Percentiles rank a stretch among this genome's conserved stretches.
These are phyloP conservation scores for Panorpa germanica DNA, from an alignment of 2,888 invertebrate genomes.

Conservation along the genomic window DNA sequence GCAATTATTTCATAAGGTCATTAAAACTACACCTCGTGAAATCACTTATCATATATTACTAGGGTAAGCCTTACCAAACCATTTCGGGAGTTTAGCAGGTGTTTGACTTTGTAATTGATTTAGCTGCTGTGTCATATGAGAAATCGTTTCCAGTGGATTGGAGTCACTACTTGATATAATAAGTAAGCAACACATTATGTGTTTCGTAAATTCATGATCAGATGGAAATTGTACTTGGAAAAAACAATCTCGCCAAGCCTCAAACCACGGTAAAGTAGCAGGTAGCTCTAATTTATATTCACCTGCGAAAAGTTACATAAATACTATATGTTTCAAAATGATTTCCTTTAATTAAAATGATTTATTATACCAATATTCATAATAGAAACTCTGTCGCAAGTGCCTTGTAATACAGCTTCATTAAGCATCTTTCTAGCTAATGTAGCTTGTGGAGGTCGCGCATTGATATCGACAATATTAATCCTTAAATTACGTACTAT, in stretches of 20 bases:
- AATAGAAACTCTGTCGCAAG: constrained; percentile 32
- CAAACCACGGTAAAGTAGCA: constrained; percentile 80
- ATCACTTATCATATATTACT: no score
- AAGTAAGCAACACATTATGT: constrained; percentile 67
- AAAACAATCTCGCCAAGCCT: constrained; percentile 85
- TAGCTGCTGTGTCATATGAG: constrained; percentile 59
- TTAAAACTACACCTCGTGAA: no score
- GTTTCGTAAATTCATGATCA: constrained; percentile 92
- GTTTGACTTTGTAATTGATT: constrained; percentile 57
- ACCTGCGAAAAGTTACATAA: constrained; percentile 2
- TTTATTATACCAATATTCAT: constrained; percentile 31
- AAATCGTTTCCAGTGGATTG: constrained; percentile 66
- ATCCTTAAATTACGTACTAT: constrained; percentile 59
- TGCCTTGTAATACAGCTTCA: constrained; percentile 51
- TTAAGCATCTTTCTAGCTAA: constrained; percentile 70
- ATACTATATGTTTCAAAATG: neutral
- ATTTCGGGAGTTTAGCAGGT: constrained; percentile 64
- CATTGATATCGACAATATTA: constrained; percentile 62
- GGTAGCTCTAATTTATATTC: constrained; percentile 34
- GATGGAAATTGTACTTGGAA: constrained; percentile 71
- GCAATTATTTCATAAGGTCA: no score
- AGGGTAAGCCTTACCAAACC: no score
- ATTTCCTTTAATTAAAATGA: constrained; percentile 5
- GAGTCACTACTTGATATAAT: constrained; percentile 53
- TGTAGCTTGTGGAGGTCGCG: constrained; percentile 62